Percentiles rank a stretch among this genome's conserved stretches.
Evolutionary conservation across 2,113 vertebrate genomes (phyloP).

Genomic region (Scomber japonicus): DNA sequence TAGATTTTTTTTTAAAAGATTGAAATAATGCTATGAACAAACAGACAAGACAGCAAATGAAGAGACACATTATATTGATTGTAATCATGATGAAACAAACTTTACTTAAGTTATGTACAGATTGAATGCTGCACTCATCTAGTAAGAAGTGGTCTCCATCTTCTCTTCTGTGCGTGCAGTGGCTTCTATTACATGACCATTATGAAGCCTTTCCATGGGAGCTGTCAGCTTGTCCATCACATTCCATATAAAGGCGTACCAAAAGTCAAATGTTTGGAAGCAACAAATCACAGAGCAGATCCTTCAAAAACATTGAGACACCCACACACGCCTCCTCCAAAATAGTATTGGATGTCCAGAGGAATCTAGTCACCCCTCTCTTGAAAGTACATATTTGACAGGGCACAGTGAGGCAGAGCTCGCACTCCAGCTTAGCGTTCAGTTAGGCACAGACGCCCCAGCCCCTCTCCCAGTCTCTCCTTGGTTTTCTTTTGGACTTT

Average conservation of each 20-base stretch:
- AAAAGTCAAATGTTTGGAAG: slow-evolving; percentile 88
- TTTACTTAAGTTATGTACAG: neutral
- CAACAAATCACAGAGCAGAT: slow-evolving; percentile 88
- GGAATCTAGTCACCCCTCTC: slow-evolving; percentile 93
- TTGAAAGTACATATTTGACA: slow-evolving; percentile 95
- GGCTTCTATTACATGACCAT: slow-evolving; percentile 64
- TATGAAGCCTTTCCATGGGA: slow-evolving; percentile 47
- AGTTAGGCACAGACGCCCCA: slow-evolving; percentile 80
- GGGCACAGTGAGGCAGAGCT: slow-evolving; percentile 84
- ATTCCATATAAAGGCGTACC: slow-evolving; percentile 93
- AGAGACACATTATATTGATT: neutral
- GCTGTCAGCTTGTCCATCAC: slow-evolving; percentile 51
- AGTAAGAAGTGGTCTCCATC: slow-evolving; percentile 12
- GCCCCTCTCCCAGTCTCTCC: slow-evolving; percentile 57
- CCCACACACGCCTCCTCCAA: slow-evolving; percentile 86
- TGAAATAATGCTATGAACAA: neutral
- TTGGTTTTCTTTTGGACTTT: slow-evolving; percentile 70
- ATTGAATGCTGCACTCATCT: neutral
- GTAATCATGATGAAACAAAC: neutral
- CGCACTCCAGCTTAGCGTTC: slow-evolving; percentile 89
- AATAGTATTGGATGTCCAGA: slow-evolving; percentile 96
- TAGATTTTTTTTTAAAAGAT: neutral
- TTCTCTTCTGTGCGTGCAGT: slow-evolving; percentile 39
- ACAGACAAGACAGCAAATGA: neutral
- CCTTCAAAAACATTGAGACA: slow-evolving; percentile 83